Evolutionary conservation across 2,113 vertebrate genomes (phyloP).

Genomic region (Abramis brama): DNA sequence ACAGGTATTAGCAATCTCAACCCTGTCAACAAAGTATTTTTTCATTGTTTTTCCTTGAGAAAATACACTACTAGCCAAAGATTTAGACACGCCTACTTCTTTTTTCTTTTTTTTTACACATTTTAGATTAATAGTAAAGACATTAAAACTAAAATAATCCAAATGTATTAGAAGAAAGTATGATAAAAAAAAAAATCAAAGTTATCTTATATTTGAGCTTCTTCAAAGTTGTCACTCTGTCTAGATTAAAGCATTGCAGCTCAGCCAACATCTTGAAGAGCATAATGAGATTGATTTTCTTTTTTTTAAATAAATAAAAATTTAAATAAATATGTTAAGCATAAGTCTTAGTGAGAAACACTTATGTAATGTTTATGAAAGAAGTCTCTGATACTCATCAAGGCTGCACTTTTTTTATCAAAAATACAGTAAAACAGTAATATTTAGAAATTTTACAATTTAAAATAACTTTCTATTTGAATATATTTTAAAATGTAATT

Average conservation of each 20-base stretch:
- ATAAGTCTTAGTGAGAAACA: too few relatives aligned
- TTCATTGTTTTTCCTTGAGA: not conserved
- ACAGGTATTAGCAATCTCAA: slow-evolving; percentile 10
- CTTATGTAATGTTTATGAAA: too few relatives aligned
- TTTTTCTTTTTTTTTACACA: too few relatives aligned
- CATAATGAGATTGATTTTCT: too few relatives aligned
- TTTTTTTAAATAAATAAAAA: too few relatives aligned
- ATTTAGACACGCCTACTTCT: not conserved
- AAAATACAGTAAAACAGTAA: not conserved
- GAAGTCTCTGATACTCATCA: not conserved
- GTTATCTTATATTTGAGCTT: not conserved
- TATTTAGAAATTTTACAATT: too few relatives aligned
- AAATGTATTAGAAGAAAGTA: too few relatives aligned
- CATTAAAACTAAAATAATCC: not conserved
- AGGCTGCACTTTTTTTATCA: not conserved
- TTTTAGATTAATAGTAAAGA: not conserved
- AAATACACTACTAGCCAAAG: not conserved
- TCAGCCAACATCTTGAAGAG: too few relatives aligned
- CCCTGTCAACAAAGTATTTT: not conserved
- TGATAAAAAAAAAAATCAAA: not conserved
- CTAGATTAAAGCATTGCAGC: too few relatives aligned
- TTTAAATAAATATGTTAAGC: too few relatives aligned
- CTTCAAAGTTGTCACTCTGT: not conserved
- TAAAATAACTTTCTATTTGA: not conserved
- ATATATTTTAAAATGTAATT: not conserved